phyloP scores from a whole-genome alignment of 2,113 vertebrate species.

The Malaclemys terrapin region DNA sequence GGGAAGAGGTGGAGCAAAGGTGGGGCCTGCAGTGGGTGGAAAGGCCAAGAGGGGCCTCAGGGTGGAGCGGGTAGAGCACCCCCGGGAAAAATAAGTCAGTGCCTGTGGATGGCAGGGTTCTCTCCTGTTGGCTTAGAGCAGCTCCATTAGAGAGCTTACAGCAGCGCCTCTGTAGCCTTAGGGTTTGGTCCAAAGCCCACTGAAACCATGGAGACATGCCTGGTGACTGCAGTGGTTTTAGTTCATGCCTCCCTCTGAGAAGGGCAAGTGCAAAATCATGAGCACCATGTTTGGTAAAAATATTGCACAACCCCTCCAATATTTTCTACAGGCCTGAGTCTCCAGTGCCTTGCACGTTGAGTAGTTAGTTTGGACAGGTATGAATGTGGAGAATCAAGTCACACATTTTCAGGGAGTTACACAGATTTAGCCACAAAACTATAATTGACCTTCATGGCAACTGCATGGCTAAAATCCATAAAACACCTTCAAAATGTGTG shows the following conservation, averaged over 20 bases:
- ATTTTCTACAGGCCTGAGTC: neutral
- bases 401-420: too few species aligned
- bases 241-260: neutral
- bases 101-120: too few species aligned
- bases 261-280: neutral
- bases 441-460: accelerated
- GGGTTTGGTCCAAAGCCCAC: neutral
- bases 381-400: too few species aligned
- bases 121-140: too few species aligned
- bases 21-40: too few species aligned
- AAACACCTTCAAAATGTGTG: neutral
- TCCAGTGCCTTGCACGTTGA: neutral
- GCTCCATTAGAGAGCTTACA: too few species aligned
- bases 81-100: too few species aligned
- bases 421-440: too few species aligned
- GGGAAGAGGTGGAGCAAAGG: too few species aligned
- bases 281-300: neutral
- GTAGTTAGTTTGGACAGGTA: too few species aligned
- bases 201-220: neutral
- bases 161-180: neutral
- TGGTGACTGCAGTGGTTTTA: neutral
- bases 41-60: too few species aligned
- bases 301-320: neutral
- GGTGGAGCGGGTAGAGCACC: too few species aligned
- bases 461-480: neutral